Percentiles rank a stretch among this genome's conserved stretches.
Evolutionary conservation across 2,888 invertebrate genomes (phyloP).

Genomic region (Venusia cambrica): DNA sequence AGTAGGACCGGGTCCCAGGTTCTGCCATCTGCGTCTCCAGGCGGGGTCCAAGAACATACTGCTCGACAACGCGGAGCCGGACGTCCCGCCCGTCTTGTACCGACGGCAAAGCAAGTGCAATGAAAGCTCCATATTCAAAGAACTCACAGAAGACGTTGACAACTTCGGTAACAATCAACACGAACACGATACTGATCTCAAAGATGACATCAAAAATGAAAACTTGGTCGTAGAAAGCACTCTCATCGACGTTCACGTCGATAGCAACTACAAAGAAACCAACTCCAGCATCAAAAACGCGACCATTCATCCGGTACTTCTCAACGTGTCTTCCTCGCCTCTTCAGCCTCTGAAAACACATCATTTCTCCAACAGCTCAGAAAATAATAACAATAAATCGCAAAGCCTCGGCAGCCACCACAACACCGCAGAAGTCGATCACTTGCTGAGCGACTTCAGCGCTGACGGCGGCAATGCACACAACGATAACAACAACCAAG

Average conservation of each 20-base stretch:
- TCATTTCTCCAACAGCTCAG: conserved; percentile 65
- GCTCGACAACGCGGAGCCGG: conserved; percentile 88
- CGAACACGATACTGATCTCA: conserved; percentile 49
- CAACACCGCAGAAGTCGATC: conserved; percentile 60
- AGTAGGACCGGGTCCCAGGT: conserved; percentile 84
- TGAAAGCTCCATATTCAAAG: conserved; percentile 70
- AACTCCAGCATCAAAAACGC: conserved; percentile 47
- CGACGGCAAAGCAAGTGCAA: conserved; percentile 81
- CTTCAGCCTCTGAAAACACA: conserved; percentile 73
- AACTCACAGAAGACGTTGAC: conserved; percentile 63
- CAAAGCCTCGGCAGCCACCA: conserved; percentile 60
- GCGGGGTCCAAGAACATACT: conserved; percentile 90
- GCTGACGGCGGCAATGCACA: conserved; percentile 45
- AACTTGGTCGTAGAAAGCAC: conserved; percentile 68
- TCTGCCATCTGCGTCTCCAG: conserved; percentile 88
- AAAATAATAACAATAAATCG: conserved; percentile 64
- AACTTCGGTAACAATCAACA: conserved; percentile 62
- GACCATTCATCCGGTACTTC: conserved; percentile 63
- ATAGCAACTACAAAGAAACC: conserved; percentile 64
- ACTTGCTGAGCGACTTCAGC: conserved; percentile 64
- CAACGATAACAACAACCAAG: conserved; percentile 46
- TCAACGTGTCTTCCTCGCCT: conserved; percentile 73
- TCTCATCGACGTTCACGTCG: conserved; percentile 70
- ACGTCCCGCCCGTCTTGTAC: conserved; percentile 87
- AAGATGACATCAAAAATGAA: conserved; percentile 58